A percentile compares a stretch with the other conserved stretches of the same genome.
phyloP scores from a whole-genome alignment of 2,888 invertebrate genomes.

The Eilema griseolum region DNA sequence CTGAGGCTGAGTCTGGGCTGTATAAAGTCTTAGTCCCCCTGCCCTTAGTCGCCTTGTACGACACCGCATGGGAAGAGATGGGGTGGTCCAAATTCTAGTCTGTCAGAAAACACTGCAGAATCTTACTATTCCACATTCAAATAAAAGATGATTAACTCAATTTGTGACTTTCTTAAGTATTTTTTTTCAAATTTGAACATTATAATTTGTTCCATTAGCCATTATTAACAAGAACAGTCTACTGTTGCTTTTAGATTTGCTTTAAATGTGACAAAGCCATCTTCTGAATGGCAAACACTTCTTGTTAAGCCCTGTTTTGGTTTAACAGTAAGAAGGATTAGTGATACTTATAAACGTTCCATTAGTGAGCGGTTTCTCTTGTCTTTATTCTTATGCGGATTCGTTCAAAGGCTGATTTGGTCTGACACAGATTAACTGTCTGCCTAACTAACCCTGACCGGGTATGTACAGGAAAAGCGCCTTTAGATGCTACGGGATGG shows the following conservation, averaged over 20 bases:
- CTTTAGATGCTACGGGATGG: too few relatives aligned
- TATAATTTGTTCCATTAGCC: constrained; percentile 46
- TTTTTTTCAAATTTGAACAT: constrained; percentile 18
- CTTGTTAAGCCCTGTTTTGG: constrained; percentile 35
- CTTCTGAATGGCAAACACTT: constrained; percentile 36
- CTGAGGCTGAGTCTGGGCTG: too few relatives aligned
- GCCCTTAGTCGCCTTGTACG: too few relatives aligned
- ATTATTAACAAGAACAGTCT: constrained; percentile 29
- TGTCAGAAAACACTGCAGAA: too few relatives aligned
- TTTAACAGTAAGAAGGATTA: constrained; percentile 41
- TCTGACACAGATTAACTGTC: background rate
- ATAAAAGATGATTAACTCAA: background rate
- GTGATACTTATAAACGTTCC: constrained; percentile 30
- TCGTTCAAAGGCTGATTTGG: background rate
- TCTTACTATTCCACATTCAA: background rate
- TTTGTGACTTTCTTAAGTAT: constrained; percentile 6
- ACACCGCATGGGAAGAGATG: too few relatives aligned
- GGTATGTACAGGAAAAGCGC: background rate
- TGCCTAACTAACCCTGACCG: background rate
- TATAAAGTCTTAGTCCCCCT: too few relatives aligned
- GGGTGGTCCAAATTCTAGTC: too few relatives aligned
- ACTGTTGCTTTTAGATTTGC: constrained; percentile 36
- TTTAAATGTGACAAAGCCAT: constrained; percentile 52
- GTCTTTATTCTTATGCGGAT: background rate
- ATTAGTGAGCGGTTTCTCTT: constrained; percentile 22